phyloP scores from a whole-genome alignment of 2,113 vertebrate species.

The Propithecus coquereli region DNA sequence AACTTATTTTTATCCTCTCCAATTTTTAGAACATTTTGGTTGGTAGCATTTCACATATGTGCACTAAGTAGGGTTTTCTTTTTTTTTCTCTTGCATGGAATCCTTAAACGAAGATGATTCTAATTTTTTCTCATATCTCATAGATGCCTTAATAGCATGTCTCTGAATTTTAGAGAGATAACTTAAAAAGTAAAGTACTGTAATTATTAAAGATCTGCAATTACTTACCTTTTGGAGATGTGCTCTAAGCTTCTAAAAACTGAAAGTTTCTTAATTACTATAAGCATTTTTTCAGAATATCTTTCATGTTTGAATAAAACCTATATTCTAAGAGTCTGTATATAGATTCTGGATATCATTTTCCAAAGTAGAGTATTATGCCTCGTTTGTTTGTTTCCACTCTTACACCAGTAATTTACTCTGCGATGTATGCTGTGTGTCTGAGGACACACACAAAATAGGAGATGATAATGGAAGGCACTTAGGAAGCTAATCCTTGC shows the following conservation, averaged over 20 bases:
- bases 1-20: not conserved
- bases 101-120: not conserved
- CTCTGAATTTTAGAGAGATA: not conserved
- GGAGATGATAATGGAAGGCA: conserved; percentile 9
- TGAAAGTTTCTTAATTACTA: not conserved
- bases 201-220: not conserved
- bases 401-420: conserved; percentile 19
- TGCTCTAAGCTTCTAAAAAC: not conserved
- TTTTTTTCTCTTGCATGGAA: not conserved
- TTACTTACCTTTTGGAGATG: not conserved
- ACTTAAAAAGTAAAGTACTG: not conserved
- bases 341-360: not conserved
- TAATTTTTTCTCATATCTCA: not conserved
- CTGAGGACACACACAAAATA: not conserved
- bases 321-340: not conserved
- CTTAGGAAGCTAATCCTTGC: not conserved
- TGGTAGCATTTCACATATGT: not conserved
- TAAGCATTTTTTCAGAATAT: not conserved
- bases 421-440: not conserved
- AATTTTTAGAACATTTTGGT: not conserved
- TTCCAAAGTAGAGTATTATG: not conserved
- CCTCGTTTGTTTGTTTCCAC: conserved; percentile 21
- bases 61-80: not conserved
- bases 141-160: not conserved
- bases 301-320: not conserved